Base-by-base conservation (phyloP, 2,797 vertebrate genomes). In the Hypotaenidia okinawae region DNA sequence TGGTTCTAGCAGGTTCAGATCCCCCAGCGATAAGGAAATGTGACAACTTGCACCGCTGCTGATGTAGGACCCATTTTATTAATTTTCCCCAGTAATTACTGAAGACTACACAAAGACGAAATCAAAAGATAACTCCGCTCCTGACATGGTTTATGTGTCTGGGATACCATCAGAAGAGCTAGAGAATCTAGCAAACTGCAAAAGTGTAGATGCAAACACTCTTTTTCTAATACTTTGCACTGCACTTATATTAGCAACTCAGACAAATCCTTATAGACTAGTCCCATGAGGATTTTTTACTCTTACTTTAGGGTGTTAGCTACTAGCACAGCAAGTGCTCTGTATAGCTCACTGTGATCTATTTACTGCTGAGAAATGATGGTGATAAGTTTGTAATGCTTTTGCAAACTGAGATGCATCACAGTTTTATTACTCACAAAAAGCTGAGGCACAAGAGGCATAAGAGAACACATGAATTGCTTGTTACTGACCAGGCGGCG, bases 401-500 rank as follows among this genome's bases (percentile, higher is more conserved):
- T 89, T 14, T 72, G 28, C 54, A 52, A 77, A 89, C 54, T 13
- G 39, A 77, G 43, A 28, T 35, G 10, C 70, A n/a, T 17, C 83
- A 72, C 45, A 58, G 58, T 39, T 83, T 41, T 43, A 33, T 43
- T 57, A 64, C 0, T 0, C 61, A 87, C 41, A 52, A 74, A 78
- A 69, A 92, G 17, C 18, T 49, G 35, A 76, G 13, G 80, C 51
- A 64, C 33, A 66, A 66, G 41, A 93, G 16, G 17, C 2, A 1
- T 25, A 52, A 32, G 33, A 80, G 61, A 75, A 45, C 32, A 62
- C 5, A 6, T 2, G 5, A 72, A 72, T 17, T 21, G 14, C 39
- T 82, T 16, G 30, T 57, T 97, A 97, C 98, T 97, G 96, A 99
- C 99, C 99, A 99, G 98, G 96, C 99, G 98, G 81, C 99, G 99